These are phyloP conservation scores for Melanchra persicariae DNA, from an alignment of 2,888 invertebrate genomes.

Conservation along the genomic window DNA sequence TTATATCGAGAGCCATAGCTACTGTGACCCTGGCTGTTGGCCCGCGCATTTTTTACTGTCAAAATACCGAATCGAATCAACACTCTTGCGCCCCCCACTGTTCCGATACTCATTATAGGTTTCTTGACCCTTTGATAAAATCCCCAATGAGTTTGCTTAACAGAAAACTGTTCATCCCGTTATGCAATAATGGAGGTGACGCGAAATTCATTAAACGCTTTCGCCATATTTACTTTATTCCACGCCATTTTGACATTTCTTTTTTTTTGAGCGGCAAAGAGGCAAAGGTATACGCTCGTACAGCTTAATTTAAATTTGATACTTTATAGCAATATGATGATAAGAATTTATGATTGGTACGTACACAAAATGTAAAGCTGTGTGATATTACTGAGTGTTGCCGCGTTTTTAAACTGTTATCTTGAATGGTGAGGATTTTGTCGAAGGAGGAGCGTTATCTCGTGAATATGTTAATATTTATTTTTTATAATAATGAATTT, in stretches of 20 bases:
- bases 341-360: constrained; percentile 67
- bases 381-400: constrained; percentile 43
- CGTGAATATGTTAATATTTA: constrained; percentile 46
- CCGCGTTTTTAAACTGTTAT: constrained; percentile 54
- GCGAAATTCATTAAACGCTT: constrained; percentile 75
- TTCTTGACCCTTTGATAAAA: constrained; percentile 66
- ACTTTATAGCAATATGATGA: constrained; percentile 71
- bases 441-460: constrained; percentile 45
- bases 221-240: constrained; percentile 66
- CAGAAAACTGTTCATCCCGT: constrained; percentile 75
- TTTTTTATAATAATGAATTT: constrained; percentile 35
- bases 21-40: constrained; percentile 64
- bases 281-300: constrained; percentile 68
- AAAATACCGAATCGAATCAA: constrained; percentile 65
- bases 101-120: constrained; percentile 58
- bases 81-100: constrained; percentile 63
- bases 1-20: constrained; percentile 51
- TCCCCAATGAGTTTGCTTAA: constrained; percentile 63
- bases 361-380: constrained; percentile 47
- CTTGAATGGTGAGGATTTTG: constrained; percentile 60
- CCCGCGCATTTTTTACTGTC: constrained; percentile 65
- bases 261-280: constrained; percentile 59
- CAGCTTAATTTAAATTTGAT: constrained; percentile 80
- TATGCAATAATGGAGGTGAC: constrained; percentile 75
- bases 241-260: constrained; percentile 57